phyloP scores from a whole-genome alignment of 2,113 vertebrate species.

The Mesocricetus auratus region DNA sequence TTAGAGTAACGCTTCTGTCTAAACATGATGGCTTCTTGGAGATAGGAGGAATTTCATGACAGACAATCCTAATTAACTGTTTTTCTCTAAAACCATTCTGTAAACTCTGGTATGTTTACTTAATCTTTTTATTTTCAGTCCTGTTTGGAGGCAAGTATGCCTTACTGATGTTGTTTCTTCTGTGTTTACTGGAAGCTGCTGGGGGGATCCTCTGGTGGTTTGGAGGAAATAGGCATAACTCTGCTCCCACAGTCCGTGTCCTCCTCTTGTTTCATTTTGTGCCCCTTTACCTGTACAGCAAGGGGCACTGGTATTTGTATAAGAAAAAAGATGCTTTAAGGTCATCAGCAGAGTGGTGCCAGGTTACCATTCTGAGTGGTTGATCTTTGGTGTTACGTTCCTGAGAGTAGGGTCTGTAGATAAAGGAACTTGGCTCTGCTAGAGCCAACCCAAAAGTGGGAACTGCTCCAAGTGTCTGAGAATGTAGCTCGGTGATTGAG shows the following conservation, averaged over 20 bases:
- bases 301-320: neutral
- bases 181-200: neutral
- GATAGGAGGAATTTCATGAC: slow-evolving; percentile 1
- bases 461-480: slow-evolving; percentile 10
- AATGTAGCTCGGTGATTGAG: neutral
- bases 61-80: neutral
- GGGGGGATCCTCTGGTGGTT: slow-evolving; percentile 23
- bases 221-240: neutral
- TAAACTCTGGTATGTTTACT: slow-evolving; percentile 47
- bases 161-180: slow-evolving; percentile 49
- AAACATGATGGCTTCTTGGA: slow-evolving; percentile 30
- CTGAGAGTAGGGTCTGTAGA: neutral
- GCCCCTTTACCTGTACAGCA: neutral
- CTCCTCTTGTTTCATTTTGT: slow-evolving; percentile 19
- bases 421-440: slow-evolving; percentile 23
- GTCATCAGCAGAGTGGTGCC: neutral
- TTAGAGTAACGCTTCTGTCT: neutral
- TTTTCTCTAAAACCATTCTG: slow-evolving; percentile 38
- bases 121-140: slow-evolving; percentile 5
- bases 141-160: neutral
- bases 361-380: neutral
- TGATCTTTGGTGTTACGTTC: neutral
- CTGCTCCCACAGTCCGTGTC: neutral
- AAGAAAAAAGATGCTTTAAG: slow-evolving; percentile 28
- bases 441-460: neutral